Base-by-base conservation (phyloP, 2,888 invertebrate genomes). In the Choristoneura rosaceana region DNA sequence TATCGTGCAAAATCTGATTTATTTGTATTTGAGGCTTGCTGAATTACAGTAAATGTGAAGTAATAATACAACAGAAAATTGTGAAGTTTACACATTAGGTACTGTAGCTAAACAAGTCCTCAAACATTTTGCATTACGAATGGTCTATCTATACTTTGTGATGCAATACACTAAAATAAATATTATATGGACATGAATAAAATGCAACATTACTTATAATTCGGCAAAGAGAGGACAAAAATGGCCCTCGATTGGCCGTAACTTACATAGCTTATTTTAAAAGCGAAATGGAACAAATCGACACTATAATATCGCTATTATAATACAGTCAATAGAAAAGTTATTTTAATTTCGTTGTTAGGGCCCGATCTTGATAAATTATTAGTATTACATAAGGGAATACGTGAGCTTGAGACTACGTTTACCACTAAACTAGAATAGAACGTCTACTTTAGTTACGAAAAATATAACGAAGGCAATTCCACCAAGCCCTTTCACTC, bases 161-260 rank as follows among this genome's bases (percentile, higher is more conserved):
- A 70, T 70, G 70, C 25, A 63, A 74, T 33, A 63, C n/a, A 71
- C 71, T 63, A 71, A 70, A 74, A 69, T 67, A 66, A 69, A 71
- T 69, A 74, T 66, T 47, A 34, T 15, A 69, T 65, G 64, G 59
- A 50, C 61, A 73, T 71, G 14, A 68, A 68, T 68, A 69, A 66
- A 74, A 73, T 69, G 65, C 64, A 71, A 77, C 78, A 75, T 70
- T 74, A 80, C 74, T 82, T 80, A 86, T 86, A 89, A 90, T 89
- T 90, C 88, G 85, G 84, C 78, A 82, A 83, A 81, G 84, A 87
- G 87, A 87, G 87, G 84, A 82, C 81, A 76, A 75, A 77, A 78
- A 77, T 76, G 79, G 80, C 81, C 79, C 82, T 65, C 74, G 60
- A 15, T 61, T 52, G 73, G 74, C 74, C 74, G 71, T 70, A 25